Evolutionary conservation across 2,113 vertebrate genomes (phyloP).

Genomic region (Ardeotis arabs): DNA sequence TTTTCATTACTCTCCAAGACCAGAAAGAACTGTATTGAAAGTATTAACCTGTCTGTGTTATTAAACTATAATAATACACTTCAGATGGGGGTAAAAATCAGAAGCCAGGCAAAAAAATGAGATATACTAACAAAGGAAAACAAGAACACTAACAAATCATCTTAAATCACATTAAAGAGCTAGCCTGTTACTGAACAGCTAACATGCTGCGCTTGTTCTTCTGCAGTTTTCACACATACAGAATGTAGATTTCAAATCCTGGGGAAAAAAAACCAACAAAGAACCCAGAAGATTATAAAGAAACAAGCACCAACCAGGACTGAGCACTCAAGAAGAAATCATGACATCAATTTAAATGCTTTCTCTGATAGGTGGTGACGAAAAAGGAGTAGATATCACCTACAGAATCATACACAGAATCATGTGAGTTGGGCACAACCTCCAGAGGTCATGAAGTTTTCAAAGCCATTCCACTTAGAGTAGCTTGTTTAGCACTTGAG

Average conservation of each 20-base stretch:
- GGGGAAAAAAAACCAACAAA: neutral
- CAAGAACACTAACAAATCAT: neutral
- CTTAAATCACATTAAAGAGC: neutral
- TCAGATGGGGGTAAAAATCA: neutral
- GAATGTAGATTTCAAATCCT: neutral
- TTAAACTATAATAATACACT: neutral
- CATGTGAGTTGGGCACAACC: neutral
- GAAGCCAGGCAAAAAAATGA: neutral
- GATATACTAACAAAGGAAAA: neutral
- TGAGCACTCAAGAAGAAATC: neutral
- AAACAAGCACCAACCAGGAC: neutral
- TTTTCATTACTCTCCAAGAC: neutral
- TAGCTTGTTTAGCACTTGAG: neutral
- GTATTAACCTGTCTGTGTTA: neutral
- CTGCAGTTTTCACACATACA: neutral
- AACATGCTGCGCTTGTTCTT: neutral
- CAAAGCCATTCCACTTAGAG: neutral
- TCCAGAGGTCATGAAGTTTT: neutral
- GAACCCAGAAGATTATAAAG: neutral
- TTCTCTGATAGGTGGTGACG: neutral
- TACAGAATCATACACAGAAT: neutral
- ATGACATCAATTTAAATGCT: neutral
- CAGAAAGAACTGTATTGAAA: neutral
- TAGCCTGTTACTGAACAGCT: neutral
- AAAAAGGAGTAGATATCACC: neutral